These are phyloP conservation scores for Drosophila erecta DNA, from an alignment of 1,140 invertebrate species.

Conservation along the genomic window DNA sequence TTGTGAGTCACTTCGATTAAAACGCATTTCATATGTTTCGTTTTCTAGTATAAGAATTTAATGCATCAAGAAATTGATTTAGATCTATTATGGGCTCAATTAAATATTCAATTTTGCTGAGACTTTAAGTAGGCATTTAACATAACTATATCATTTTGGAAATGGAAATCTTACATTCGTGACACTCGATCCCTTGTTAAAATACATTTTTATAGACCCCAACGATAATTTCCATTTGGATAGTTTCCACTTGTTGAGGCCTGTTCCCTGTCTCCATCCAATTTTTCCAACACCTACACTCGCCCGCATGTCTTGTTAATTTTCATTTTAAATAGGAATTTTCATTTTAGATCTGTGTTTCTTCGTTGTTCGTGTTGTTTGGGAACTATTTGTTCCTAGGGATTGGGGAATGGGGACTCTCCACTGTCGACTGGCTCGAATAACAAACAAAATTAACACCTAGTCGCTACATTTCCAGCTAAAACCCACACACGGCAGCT, in stretches of 20 bases:
- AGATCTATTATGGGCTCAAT: background rate
- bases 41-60: too few relatives aligned
- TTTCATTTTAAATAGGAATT: slow-evolving; percentile 39
- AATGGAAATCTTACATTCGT: background rate
- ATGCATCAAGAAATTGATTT: too few relatives aligned
- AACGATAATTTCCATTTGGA: slow-evolving; percentile 31
- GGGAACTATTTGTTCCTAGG: slow-evolving; percentile 57
- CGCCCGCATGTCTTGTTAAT: slow-evolving; percentile 64
- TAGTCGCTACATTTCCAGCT: slow-evolving; percentile 76
- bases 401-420: background rate
- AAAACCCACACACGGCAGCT: slow-evolving; percentile 42
- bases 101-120: too few relatives aligned
- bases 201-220: background rate
- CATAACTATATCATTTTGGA: background rate
- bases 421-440: slow-evolving; percentile 1
- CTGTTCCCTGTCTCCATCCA: background rate
- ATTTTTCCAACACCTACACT: slow-evolving; percentile 19
- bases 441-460: slow-evolving; percentile 76
- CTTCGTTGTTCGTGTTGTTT: slow-evolving; percentile 21
- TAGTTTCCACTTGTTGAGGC: slow-evolving; percentile 22
- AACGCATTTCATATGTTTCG: background rate
- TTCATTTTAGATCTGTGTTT: slow-evolving; percentile 32
- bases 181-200: background rate
- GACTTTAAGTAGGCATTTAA: too few relatives aligned
- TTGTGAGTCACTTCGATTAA: slow-evolving; percentile 4